Evolutionary conservation across 1,140 invertebrate species (phyloP), one percentile per base, ranked within the genome.

Genomic region (Amyelois transitella): DNA sequence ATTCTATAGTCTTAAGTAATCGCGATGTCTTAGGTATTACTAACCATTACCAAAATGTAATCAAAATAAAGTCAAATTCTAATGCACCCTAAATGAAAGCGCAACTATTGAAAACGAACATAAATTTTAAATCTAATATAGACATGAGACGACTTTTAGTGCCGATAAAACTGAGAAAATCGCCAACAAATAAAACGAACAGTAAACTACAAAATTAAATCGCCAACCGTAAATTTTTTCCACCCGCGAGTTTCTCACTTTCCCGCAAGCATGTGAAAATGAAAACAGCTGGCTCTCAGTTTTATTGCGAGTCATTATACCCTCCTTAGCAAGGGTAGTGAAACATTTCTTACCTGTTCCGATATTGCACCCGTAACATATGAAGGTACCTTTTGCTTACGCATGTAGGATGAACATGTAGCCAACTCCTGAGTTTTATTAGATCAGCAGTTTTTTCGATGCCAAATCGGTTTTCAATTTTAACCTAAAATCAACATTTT

Each of bases 321-420:
- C 55, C 55, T 57, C 48, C 55, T 51, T 57, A 51, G 49, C 38
- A 28, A 38, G 19, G 49, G 32, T 65, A 66, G 65, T 62, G 71
- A 71, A 71, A 70, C 64, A 75, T 80, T 73, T 72, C 69, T 75
- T 81, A 81, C 75, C 75, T 78, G 73, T 56, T 65, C 53, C 57
- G 58, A 72, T 78, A 77, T 77, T 80, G 71, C 71, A 64, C 22
- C 48, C 43, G 44, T 57, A 61, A 61, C 59, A 62, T 62, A 66
- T 66, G 60, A 59, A 62, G 55, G 55, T 53, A 51, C 48, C 22
- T 43, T 43, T 50, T 54, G 22, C 58, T 64, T 68, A 73, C 67
- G 65, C 67, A 75, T 73, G 60, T 76, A 77, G n/a, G 6, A 71
- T n/a, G n/a, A n/a, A n/a, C n/a, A 66, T 55, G 63, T n/a, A n/a